Evolutionary conservation across 2,888 invertebrate genomes (phyloP).

Genomic region (Macrosoma leucophasiata): DNA sequence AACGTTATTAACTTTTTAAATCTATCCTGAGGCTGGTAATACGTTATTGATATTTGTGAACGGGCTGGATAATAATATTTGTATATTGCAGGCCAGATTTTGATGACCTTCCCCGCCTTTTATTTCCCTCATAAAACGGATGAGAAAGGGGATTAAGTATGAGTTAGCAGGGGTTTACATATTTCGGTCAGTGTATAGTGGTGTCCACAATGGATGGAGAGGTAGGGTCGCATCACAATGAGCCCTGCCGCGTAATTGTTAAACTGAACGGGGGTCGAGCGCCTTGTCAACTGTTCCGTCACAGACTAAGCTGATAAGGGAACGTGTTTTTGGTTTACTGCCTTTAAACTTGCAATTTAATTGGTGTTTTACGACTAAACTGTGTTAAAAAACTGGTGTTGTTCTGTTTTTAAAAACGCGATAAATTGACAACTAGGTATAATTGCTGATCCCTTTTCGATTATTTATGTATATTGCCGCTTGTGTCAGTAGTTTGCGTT

Average conservation of each 20-base stretch:
- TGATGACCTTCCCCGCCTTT: constrained; percentile 38
- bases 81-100: constrained; percentile 50
- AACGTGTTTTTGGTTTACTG: constrained; percentile 18
- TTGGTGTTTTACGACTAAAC: no score
- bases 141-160: constrained; percentile 29
- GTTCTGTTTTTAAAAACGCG: no score
- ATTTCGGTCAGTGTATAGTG: constrained; percentile 45
- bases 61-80: constrained; percentile 74
- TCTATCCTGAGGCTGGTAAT: constrained; percentile 66
- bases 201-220: constrained; percentile 67
- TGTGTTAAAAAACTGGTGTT: no score
- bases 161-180: constrained; percentile 32
- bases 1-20: constrained; percentile 71
- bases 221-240: constrained; percentile 68
- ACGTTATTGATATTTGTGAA: constrained; percentile 75
- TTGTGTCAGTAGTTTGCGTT: no score
- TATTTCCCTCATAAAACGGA: constrained; percentile 19
- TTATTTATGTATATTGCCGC: no score
- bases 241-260: constrained; percentile 71
- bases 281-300: constrained; percentile 68
- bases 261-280: constrained; percentile 71
- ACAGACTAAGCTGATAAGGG: constrained; percentile 34
- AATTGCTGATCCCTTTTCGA: no score
- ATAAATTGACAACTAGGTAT: no score
- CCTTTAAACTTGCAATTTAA: neutral